Percentiles rank a stretch among this genome's conserved stretches.
phyloP scores from a whole-genome alignment of 2,113 vertebrate species.

The Eubucco bourcierii region DNA sequence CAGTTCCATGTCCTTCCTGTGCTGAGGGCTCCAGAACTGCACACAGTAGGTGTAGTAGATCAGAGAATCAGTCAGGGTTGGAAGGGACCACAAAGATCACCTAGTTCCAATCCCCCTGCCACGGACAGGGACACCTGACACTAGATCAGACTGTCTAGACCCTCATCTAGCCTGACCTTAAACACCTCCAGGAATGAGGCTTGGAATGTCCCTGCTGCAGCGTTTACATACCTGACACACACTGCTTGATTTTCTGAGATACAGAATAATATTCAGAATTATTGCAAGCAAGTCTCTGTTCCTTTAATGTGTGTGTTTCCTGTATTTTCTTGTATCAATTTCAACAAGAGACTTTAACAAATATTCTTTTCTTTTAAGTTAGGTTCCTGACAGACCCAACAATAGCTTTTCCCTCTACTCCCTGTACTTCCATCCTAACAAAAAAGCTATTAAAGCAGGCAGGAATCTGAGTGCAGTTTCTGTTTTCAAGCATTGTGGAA shows the following conservation, averaged over 20 bases:
- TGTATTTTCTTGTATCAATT: not conserved
- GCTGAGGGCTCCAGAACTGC: too few relatives aligned
- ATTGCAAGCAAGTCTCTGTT: not conserved
- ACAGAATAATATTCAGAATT: not conserved
- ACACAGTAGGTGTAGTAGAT: too few relatives aligned
- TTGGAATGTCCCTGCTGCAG: not conserved
- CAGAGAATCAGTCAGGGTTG: too few relatives aligned
- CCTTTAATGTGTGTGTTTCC: not conserved
- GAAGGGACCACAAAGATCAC: too few relatives aligned
- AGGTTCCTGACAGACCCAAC: not conserved
- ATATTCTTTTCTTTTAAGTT: not conserved
- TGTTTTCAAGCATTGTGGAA: not conserved
- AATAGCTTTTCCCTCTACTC: not conserved
- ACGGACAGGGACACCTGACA: too few relatives aligned
- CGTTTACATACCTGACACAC: not conserved
- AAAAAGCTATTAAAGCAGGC: not conserved
- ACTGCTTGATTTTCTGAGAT: not conserved
- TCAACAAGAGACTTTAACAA: not conserved
- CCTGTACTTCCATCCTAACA: not conserved
- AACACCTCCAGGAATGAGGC: too few relatives aligned
- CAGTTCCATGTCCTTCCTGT: too few relatives aligned
- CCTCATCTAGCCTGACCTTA: too few relatives aligned
- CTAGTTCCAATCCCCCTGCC: too few relatives aligned
- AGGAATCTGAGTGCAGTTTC: constrained; percentile 4
- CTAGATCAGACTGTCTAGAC: too few relatives aligned